Base-by-base conservation (phyloP, 1,140 invertebrate genomes). In the Ceratina calcarata region DNA sequence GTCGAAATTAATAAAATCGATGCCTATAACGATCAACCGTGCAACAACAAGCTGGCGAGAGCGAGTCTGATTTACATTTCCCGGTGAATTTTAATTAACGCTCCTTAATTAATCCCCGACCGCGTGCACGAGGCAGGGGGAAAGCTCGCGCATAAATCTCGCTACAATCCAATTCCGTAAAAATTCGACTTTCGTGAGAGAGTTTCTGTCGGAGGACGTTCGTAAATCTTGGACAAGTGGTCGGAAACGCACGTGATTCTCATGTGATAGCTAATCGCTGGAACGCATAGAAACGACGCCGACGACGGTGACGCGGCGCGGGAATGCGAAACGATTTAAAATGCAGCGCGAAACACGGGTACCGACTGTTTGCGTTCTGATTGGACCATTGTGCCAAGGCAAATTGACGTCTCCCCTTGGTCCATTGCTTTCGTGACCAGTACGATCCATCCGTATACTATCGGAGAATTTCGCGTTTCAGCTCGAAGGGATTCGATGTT, bases 301-400 rank as follows among this genome's bases (percentile, higher is more conserved):
- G 32, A 37, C 62, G 15, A 45, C 18, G 20, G 8, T 27, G 20
- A 24, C 27, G 57, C 51, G 32, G 45, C 15, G 15, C 27, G 51
- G 24, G 15, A 20, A 6, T 22, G 24, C 10, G 15, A 45, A 37
- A 61, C 83, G 68, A 88, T 92, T 88, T 88, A 91, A 91, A 92
- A 89, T 91, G 87, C 86, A 91, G 87, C 86, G 79, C 82, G 81
- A 80, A 76, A 65, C 81, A 37, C 66, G 76, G 65, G 68, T n/a
- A 37, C 32, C 61, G 76, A 85, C 88, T 92, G 90, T 91, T 91
- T 92, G 90, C 86, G 70, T 90, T 89, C 85, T 89, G 90, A 91
- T 91, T 91, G 89, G 89, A 82, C 89, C 89, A 91, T 92, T 91
- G 91, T 91, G 86, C 75, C 81, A 72, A 86, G 80, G 84, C 84